phyloP scores from a whole-genome alignment of 1,140 invertebrate genomes.

The Eriosoma lanigerum region DNA sequence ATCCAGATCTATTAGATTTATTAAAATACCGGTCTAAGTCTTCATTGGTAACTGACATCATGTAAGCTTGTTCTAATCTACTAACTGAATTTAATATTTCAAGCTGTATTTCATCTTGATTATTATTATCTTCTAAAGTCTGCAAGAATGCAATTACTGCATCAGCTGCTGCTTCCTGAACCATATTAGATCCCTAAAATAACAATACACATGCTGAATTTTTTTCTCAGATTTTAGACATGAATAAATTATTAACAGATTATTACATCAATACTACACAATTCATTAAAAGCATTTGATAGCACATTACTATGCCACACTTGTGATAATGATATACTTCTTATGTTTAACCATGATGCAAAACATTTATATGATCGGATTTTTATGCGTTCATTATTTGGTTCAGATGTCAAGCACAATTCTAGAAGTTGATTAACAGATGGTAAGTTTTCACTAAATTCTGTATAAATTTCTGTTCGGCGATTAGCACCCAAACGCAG shows the following conservation, averaged over 20 bases:
- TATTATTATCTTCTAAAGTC: slow-evolving; percentile 74
- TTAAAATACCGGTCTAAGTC: slow-evolving; percentile 62
- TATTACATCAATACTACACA: slow-evolving; percentile 56
- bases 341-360: slow-evolving; percentile 76
- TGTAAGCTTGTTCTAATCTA: slow-evolving; percentile 81
- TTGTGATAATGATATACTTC: slow-evolving; percentile 68
- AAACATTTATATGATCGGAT: slow-evolving; percentile 74
- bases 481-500: slow-evolving; percentile 88
- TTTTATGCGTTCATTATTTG: slow-evolving; percentile 62
- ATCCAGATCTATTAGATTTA: not conserved
- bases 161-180: slow-evolving; percentile 90
- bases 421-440: slow-evolving; percentile 62
- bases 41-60: slow-evolving; percentile 88
- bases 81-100: slow-evolving; percentile 81
- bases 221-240: not conserved
- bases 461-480: slow-evolving; percentile 76
- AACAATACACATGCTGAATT: not conserved
- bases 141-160: slow-evolving; percentile 85
- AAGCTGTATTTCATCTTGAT: slow-evolving; percentile 69
- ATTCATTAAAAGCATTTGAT: slow-evolving; percentile 68
- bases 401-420: slow-evolving; percentile 67
- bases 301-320: slow-evolving; percentile 70
- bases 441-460: slow-evolving; percentile 61
- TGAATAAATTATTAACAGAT: slow-evolving; percentile 3
- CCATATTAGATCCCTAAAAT: slow-evolving; percentile 52